A percentile compares a stretch with the other conserved stretches of the same genome.
Evolutionary conservation across 2,888 invertebrate species (phyloP).

Genomic region (Caenorhabditis sp.): DNA sequence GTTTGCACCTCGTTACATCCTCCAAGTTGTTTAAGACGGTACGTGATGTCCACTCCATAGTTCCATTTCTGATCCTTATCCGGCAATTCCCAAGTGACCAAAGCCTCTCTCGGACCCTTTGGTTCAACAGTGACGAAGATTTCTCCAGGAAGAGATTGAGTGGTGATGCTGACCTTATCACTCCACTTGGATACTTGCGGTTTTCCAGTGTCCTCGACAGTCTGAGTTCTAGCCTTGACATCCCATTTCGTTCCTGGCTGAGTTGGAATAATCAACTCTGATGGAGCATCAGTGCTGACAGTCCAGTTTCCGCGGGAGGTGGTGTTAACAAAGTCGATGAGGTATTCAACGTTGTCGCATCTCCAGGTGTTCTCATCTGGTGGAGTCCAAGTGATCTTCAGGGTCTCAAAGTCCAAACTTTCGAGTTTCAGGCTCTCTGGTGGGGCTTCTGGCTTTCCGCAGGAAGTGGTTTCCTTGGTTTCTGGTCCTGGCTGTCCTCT

Average conservation of each 20-base stretch:
- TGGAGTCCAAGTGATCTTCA: slow-evolving; percentile 80
- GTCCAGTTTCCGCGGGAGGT: slow-evolving; percentile 75
- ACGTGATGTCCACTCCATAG: slow-evolving; percentile 83
- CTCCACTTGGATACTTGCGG: slow-evolving; percentile 81
- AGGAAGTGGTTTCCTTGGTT: slow-evolving; percentile 81
- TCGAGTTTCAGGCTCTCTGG: slow-evolving; percentile 79
- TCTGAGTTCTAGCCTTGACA: slow-evolving; percentile 82
- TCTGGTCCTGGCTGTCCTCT: slow-evolving; percentile 82
- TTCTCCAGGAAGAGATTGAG: slow-evolving; percentile 81
- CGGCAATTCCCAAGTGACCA: slow-evolving; percentile 82
- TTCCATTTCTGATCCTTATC: slow-evolving; percentile 82
- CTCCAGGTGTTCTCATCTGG: slow-evolving; percentile 82
- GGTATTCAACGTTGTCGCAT: slow-evolving; percentile 81
- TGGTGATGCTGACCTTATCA: slow-evolving; percentile 75
- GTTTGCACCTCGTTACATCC: slow-evolving; percentile 77
- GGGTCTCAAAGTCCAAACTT: slow-evolving; percentile 79
- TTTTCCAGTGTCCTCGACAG: slow-evolving; percentile 80
- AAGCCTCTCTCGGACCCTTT: slow-evolving; percentile 79
- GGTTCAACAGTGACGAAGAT: slow-evolving; percentile 82
- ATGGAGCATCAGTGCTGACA: slow-evolving; percentile 73
- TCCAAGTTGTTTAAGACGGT: slow-evolving; percentile 80
- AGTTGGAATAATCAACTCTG: slow-evolving; percentile 72
- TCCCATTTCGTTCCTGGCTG: slow-evolving; percentile 82
- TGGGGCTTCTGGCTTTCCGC: slow-evolving; percentile 82
- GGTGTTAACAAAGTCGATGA: slow-evolving; percentile 82